Conservation (phyloP, 37 sponge, comb jelly and placozoan genomes). For the Mnemiopsis leidyi region DNA sequence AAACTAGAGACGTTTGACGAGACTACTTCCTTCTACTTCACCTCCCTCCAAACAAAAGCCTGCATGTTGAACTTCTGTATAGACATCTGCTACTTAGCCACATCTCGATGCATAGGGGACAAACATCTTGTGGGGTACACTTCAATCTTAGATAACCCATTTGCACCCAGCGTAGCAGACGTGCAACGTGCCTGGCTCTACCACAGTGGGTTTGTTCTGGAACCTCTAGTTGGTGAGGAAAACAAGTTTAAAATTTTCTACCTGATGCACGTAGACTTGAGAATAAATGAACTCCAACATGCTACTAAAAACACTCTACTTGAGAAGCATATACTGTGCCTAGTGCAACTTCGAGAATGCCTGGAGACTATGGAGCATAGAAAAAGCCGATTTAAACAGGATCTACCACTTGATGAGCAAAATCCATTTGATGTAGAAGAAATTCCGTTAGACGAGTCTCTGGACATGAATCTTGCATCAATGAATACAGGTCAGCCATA, state of each 20-base stretch:
- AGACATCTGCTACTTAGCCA: slow-evolving; percentile 1
- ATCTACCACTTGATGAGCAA: background rate
- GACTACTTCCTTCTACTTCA: background rate
- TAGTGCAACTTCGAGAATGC: background rate
- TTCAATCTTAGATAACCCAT: background rate
- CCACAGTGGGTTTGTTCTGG: background rate
- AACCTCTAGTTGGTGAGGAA: background rate
- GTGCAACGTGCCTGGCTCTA: slow-evolving; percentile 11
- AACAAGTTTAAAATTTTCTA: background rate
- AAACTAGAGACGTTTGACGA: background rate
- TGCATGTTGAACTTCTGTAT: background rate
- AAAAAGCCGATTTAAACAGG: background rate
- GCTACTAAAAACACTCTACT: background rate
- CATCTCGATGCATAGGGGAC: background rate
- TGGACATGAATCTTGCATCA: background rate
- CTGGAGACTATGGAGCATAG: background rate
- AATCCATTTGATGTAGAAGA: background rate
- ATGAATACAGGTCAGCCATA: background rate
- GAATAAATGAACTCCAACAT: background rate
- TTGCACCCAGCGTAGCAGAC: slow-evolving; percentile 16
- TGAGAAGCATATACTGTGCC: background rate
- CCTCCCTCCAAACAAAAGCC: background rate
- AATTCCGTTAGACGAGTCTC: background rate
- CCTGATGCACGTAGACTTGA: background rate
- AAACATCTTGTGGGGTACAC: background rate